phyloP scores from a whole-genome alignment of 2,888 invertebrate species.

The Ectemnius lituratus region DNA sequence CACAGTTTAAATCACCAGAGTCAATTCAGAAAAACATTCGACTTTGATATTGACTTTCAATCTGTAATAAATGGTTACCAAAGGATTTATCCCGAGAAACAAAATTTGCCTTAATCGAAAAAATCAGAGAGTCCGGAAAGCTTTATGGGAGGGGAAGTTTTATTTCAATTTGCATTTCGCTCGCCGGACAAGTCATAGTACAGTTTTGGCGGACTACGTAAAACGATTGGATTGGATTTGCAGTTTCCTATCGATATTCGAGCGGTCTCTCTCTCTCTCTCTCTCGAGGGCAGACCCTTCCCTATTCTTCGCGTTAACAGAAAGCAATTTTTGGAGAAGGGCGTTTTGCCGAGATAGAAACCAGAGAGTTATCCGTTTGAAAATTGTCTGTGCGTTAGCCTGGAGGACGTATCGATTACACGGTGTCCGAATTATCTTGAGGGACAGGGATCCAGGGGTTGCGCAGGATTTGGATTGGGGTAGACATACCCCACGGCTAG shows the following conservation, averaged over 20 bases:
- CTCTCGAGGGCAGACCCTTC: not conserved
- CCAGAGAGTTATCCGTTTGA: constrained; percentile 59
- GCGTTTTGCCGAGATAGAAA: constrained; percentile 34
- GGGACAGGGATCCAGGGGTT: constrained; percentile 68
- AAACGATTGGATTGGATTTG: constrained; percentile 3
- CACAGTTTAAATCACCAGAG: too few relatives aligned
- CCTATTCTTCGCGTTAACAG: not conserved
- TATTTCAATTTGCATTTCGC: not conserved
- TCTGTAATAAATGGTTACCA: not conserved
- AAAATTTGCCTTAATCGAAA: not conserved
- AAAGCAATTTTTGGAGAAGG: constrained; percentile 24
- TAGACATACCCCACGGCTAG: constrained; percentile 73
- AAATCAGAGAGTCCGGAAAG: not conserved
- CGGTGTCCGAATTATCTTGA: constrained; percentile 73
- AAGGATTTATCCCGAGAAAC: not conserved
- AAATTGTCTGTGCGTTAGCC: constrained; percentile 64
- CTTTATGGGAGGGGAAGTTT: not conserved
- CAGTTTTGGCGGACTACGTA: not conserved
- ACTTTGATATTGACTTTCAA: too few relatives aligned
- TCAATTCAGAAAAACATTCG: too few relatives aligned
- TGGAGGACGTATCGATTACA: constrained; percentile 72
- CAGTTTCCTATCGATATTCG: not conserved
- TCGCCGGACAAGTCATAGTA: not conserved
- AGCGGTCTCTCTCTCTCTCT: not conserved
- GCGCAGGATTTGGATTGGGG: constrained; percentile 69